phyloP scores from a whole-genome alignment of 1,140 invertebrate species.

The Rhyzopertha dominica region DNA sequence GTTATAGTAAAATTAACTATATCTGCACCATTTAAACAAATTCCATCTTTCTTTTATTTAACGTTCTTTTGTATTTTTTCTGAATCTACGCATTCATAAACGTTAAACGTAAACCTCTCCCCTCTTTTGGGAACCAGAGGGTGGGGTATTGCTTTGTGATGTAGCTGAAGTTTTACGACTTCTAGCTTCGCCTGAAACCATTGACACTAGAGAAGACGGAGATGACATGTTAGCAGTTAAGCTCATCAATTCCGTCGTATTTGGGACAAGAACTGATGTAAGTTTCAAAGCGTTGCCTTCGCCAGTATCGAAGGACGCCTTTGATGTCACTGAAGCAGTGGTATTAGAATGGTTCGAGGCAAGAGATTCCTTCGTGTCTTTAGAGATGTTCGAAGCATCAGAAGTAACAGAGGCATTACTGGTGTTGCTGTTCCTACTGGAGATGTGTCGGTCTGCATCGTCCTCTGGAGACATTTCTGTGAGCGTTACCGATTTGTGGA shows the following conservation, averaged over 20 bases:
- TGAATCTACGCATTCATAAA: no score
- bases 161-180: conserved; percentile 39
- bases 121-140: conserved; percentile 46
- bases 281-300: conserved; percentile 5
- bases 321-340: conserved; percentile 30
- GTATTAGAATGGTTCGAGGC: conserved; percentile 24
- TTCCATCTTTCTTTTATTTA: no score
- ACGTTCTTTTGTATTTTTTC: no score
- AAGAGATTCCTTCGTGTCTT: conserved; percentile 28
- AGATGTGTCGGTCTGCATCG: conserved; percentile 15
- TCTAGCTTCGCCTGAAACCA: conserved; percentile 29
- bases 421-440: conserved; percentile 21
- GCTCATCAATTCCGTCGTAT: background rate
- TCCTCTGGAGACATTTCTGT: conserved; percentile 29
- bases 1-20: no score
- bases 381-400: conserved; percentile 25
- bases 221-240: conserved; percentile 25
- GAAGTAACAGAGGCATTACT: conserved; percentile 10
- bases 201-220: conserved; percentile 41
- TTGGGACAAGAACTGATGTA: background rate
- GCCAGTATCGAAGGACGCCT: conserved; percentile 21
- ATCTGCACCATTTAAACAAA: no score
- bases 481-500: conserved; percentile 24
- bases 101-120: conserved; percentile 55
- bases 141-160: conserved; percentile 41